Evolutionary conservation across 1,140 invertebrate species (phyloP), one percentile per base, ranked within the genome.

Genomic region (Temnothorax nylanderi): DNA sequence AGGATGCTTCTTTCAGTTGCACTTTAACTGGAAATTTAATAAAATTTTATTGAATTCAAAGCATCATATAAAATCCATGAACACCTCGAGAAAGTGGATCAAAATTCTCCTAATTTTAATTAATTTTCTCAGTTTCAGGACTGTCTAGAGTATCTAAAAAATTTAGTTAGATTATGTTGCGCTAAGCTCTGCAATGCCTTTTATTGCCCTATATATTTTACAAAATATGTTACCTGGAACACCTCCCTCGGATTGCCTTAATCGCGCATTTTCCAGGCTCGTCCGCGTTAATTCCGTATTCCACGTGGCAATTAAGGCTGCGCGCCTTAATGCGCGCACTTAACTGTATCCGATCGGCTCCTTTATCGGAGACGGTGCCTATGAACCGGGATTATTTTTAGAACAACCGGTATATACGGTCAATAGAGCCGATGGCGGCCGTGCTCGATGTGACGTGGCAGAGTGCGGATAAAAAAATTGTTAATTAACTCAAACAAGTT

Each of bases 341-440:
- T 76, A 88, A 89, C 65, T 64, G 87, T 75, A 86, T 41, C 44
- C 71, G 75, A 54, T 47, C 54, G 51, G 65, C 47, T 65, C 18
- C 32, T 75, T 76, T 64, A 65, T 85, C 67, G 54, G 47, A 13
- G 47, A 34, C 58, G 54, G 21, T 87, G 87, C 44, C 84, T 82
- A 77, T 89, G 89, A 90, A 89, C 85, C 85, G 54, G 62, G 60
- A 54, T 89, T 90, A 90, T 89, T 89, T 90, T 90, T 90, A 90
- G 88, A 87, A 74, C 34, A 60, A 41, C 84, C 62, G 75, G 47
- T 75, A 84, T 67, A 72, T 75, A 84, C 89, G 88, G 78, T 89
- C 88, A 74, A 89, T 90, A 89, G 85, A 78, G 54, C 56, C 88
- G 47, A 71, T 51, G 77, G 67, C 77, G 60, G 60, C 77, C 26